Conservation (phyloP, 35 echinoderm and acorn worm genomes). For the Apostichopus californicus region DNA sequence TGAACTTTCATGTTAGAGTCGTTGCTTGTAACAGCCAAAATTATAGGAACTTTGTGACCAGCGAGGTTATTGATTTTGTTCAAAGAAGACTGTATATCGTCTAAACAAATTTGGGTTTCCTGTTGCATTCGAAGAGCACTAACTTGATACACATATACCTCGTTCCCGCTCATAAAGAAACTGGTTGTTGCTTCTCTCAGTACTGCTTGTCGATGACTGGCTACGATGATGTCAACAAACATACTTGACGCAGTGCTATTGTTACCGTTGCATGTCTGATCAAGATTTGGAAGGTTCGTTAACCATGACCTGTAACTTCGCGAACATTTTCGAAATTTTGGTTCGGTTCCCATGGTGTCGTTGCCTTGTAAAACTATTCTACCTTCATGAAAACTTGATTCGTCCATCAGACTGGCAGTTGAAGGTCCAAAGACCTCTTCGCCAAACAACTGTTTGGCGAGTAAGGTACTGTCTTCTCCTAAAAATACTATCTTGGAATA, state of each 20-base stretch:
- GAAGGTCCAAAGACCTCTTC: not conserved
- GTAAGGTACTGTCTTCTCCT: slow-evolving; percentile 15
- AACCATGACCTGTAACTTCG: slow-evolving; percentile 1
- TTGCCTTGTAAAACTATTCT: not conserved
- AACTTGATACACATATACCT: slow-evolving; percentile 9
- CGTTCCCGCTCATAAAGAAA: slow-evolving; percentile 28
- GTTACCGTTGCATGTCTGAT: no score
- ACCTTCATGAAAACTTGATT: not conserved
- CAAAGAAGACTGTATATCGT: not conserved
- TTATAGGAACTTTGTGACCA: slow-evolving; percentile 10
- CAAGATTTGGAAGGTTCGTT: not conserved
- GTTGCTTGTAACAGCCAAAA: slow-evolving; percentile 1
- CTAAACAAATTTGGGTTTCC: not conserved
- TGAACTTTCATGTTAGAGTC: not conserved
- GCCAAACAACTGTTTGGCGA: slow-evolving; percentile 30
- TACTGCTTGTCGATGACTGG: not conserved
- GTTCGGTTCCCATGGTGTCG: not conserved
- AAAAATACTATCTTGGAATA: slow-evolving; percentile 27
- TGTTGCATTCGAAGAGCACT: not conserved
- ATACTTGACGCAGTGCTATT: not conserved
- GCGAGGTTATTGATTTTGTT: slow-evolving; percentile 29
- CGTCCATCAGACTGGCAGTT: not conserved
- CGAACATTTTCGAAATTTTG: not conserved
- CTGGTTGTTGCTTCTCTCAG: not conserved
- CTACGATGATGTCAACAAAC: not conserved